Percentiles rank a stretch among this genome's conserved stretches.
phyloP scores from a whole-genome alignment of 2,797 vertebrate genomes.

The Garrulus glandarius region DNA sequence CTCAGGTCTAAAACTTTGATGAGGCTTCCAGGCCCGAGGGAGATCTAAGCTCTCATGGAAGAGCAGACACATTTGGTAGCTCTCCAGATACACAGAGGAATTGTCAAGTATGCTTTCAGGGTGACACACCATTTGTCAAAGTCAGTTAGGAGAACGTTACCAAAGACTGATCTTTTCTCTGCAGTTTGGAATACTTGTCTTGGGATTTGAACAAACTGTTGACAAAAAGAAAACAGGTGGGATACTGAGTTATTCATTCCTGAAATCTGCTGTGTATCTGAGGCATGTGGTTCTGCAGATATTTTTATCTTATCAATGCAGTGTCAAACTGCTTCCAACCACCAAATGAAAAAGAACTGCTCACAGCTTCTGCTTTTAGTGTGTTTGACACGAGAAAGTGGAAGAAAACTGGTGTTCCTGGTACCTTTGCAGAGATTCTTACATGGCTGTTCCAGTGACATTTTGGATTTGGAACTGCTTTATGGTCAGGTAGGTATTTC shows the following conservation, averaged over 20 bases:
- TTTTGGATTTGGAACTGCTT: neutral
- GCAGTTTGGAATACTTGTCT: neutral
- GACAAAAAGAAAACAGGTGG: neutral
- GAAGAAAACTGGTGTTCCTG: neutral
- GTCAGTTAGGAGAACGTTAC: neutral
- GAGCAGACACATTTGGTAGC: neutral
- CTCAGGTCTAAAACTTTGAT: neutral
- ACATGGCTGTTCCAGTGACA: neutral
- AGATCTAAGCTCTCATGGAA: neutral
- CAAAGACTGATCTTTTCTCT: neutral
- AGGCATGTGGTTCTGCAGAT: neutral
- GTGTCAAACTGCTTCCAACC: neutral
- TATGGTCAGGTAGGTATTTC: neutral
- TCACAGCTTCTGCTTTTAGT: neutral
- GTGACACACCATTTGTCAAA: neutral
- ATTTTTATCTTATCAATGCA: neutral
- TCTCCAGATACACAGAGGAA: neutral
- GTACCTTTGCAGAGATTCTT: neutral
- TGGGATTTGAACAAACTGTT: neutral
- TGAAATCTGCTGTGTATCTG: neutral
- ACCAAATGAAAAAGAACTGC: neutral
- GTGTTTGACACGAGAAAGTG: neutral
- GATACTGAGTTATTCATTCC: neutral
- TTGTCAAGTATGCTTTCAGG: neutral
- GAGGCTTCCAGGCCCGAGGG: neutral